Conservation (phyloP, 1,140 invertebrate species). For the Drosophila micromelanica region DNA sequence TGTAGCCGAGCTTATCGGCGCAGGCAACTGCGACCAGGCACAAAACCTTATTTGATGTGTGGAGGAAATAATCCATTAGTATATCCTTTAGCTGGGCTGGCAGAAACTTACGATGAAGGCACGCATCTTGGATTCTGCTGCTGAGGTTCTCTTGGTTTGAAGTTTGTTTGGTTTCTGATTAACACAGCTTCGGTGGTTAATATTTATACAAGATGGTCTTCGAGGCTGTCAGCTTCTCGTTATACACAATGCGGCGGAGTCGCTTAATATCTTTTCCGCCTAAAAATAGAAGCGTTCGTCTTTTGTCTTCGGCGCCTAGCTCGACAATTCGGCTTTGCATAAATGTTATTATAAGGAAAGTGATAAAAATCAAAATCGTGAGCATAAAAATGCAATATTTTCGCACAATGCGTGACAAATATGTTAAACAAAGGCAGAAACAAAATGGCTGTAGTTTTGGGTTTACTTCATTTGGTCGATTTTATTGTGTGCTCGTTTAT, state of each 20-base stretch:
- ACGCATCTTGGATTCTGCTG: constrained; percentile 70
- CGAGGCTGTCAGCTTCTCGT: constrained; percentile 68
- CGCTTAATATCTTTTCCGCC: constrained; percentile 75
- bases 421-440: constrained; percentile 19
- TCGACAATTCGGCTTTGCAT: constrained; percentile 67
- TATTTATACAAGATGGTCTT: constrained; percentile 73
- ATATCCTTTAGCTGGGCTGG: background rate
- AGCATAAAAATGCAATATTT: constrained; percentile 74
- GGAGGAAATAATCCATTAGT: constrained; percentile 34
- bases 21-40: constrained; percentile 74
- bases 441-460: constrained; percentile 25
- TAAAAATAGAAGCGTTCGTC: constrained; percentile 63
- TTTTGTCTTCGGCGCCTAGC: constrained; percentile 52
- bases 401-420: constrained; percentile 38
- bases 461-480: constrained; percentile 52
- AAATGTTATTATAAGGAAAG: constrained; percentile 77
- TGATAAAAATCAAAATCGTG: constrained; percentile 61
- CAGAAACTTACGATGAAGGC: constrained; percentile 71
- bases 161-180: constrained; percentile 67
- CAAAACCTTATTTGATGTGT: constrained; percentile 48
- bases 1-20: constrained; percentile 79
- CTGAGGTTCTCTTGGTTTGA: constrained; percentile 64
- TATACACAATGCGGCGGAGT: constrained; percentile 64
- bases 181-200: constrained; percentile 39
- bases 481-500: constrained; percentile 60